phyloP scores from a whole-genome alignment of 2,113 vertebrate genomes.

The Pantherophis guttatus region DNA sequence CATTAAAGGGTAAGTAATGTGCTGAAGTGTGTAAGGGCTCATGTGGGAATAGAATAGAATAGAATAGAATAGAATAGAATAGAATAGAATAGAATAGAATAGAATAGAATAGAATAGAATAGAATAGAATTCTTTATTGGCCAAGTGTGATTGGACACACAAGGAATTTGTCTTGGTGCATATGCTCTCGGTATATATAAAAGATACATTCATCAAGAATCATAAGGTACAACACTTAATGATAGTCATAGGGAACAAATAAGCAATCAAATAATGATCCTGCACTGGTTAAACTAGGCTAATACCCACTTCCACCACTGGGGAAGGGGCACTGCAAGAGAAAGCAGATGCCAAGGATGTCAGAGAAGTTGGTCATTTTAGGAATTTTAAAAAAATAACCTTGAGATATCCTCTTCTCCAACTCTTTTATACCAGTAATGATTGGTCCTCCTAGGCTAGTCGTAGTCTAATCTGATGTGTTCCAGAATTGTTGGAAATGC shows the following conservation, averaged over 20 bases:
- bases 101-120: too few relatives aligned
- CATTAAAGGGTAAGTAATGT: slow-evolving; percentile 80
- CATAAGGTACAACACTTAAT: too few relatives aligned
- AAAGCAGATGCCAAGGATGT: neutral
- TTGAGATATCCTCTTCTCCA: neutral
- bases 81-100: too few relatives aligned
- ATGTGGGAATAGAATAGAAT: too few relatives aligned
- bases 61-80: too few relatives aligned
- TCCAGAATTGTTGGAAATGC: neutral
- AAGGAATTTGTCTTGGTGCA: too few relatives aligned
- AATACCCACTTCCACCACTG: neutral
- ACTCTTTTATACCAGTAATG: neutral
- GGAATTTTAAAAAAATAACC: neutral
- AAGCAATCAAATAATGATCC: neutral
- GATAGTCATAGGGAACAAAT: too few relatives aligned
- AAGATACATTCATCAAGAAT: too few relatives aligned
- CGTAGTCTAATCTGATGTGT: neutral
- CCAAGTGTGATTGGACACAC: too few relatives aligned
- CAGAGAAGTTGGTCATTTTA: neutral
- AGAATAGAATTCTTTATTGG: too few relatives aligned
- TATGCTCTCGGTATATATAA: too few relatives aligned
- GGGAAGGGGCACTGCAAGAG: neutral
- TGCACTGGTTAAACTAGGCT: neutral
- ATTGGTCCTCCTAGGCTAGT: neutral
- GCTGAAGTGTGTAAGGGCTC: too few relatives aligned